Conservation (phyloP, 2,888 invertebrate genomes). For the Pyrrhosoma nymphula region DNA sequence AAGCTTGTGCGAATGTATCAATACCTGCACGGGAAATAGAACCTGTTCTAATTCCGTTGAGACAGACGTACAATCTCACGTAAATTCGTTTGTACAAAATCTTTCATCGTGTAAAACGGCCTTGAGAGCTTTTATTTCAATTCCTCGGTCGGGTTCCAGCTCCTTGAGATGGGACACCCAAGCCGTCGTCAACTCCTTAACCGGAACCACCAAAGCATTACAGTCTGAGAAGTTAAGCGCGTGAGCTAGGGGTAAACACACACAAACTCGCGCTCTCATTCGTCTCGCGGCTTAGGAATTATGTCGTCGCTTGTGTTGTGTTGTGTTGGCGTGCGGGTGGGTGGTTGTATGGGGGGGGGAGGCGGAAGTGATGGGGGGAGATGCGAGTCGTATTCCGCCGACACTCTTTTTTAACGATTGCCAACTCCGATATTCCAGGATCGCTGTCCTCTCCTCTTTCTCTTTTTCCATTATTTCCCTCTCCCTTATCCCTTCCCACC, state of each 20-base stretch:
- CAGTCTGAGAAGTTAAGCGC: neutral
- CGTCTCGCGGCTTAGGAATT: neutral
- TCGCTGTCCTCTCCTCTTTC: neutral
- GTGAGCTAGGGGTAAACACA: neutral
- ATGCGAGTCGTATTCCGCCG: slow-evolving; percentile 24
- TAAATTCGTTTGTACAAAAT: too few species aligned
- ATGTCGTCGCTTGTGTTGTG: neutral
- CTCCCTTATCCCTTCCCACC: too few species aligned
- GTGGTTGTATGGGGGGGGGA: neutral
- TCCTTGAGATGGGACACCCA: neutral
- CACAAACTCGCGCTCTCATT: neutral
- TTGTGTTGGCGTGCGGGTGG: neutral
- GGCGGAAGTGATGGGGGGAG: neutral
- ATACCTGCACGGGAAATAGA: too few species aligned
- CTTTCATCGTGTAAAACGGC: too few species aligned
- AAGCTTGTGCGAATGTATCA: too few species aligned
- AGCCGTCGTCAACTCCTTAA: neutral
- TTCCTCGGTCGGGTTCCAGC: neutral
- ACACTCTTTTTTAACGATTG: slow-evolving; percentile 57
- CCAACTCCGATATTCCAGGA: slow-evolving; percentile 56
- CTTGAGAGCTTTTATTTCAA: neutral
- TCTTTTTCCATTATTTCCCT: too few species aligned
- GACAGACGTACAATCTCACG: too few species aligned
- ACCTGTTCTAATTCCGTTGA: too few species aligned
- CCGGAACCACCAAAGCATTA: neutral